phyloP scores from a whole-genome alignment of 2,888 invertebrate species.

The Epinotia brunnichana region DNA sequence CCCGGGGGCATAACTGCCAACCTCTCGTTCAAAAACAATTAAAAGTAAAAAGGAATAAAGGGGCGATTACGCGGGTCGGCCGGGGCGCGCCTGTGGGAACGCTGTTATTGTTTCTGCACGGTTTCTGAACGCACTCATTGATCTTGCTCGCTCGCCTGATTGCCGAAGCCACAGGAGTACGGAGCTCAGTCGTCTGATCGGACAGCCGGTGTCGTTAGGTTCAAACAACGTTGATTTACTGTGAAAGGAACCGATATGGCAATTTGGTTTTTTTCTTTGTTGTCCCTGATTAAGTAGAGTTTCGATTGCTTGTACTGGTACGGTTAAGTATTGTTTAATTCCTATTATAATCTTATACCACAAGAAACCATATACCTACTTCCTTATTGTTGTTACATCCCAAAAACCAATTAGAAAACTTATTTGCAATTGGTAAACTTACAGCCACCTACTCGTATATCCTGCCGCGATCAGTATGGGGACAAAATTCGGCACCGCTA shows the following conservation, averaged over 20 bases:
- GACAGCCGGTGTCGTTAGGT: conserved; percentile 52
- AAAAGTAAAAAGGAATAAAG: conserved; percentile 61
- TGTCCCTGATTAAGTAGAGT: conserved; percentile 9
- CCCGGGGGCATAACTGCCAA: conserved; percentile 71
- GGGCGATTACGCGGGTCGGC: conserved; percentile 53
- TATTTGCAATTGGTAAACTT: too few relatives aligned
- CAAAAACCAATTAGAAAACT: too few relatives aligned
- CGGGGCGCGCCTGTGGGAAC: conserved; percentile 76
- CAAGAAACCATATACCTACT: too few relatives aligned
- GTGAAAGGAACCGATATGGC: conserved; percentile 56
- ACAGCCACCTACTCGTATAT: too few relatives aligned
- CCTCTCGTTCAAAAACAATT: conserved; percentile 78
- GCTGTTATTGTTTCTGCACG: conserved; percentile 65
- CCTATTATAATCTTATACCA: too few relatives aligned
- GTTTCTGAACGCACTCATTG: conserved; percentile 53
- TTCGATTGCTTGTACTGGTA: conserved; percentile 7
- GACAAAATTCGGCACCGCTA: too few relatives aligned
- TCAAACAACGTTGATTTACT: conserved; percentile 56
- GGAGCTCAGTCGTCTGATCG: conserved; percentile 33
- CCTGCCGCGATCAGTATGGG: too few relatives aligned
- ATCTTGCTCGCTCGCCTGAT: conserved; percentile 59
- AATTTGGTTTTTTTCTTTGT: conserved; percentile 47
- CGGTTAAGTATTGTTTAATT: background rate
- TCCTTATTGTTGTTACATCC: too few relatives aligned
- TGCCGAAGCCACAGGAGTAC: conserved; percentile 40